Evolutionary conservation across 2,113 vertebrate species (phyloP).

Genomic region (Scomber colias): DNA sequence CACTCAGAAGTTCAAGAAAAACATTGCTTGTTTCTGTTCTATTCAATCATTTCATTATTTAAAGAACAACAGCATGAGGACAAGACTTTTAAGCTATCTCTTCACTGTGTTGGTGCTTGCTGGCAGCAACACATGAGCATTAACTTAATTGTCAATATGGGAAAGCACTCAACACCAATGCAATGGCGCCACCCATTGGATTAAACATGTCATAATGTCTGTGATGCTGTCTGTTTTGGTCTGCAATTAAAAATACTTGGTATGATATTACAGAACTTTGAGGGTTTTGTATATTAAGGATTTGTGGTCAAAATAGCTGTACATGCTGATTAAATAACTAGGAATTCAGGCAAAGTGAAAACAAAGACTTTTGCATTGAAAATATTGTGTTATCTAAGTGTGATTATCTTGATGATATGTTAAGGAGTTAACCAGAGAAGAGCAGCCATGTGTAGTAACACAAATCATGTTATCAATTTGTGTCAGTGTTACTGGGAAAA

Average conservation of each 20-base stretch:
- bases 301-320: not conserved
- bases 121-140: not conserved
- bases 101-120: conserved; percentile 3
- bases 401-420: not conserved
- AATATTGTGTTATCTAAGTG: not conserved
- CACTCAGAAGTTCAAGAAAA: not conserved
- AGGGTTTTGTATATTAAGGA: too few species aligned
- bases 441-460: not conserved
- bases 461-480: not conserved
- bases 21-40: not conserved
- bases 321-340: too few species aligned
- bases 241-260: not conserved
- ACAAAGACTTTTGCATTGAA: not conserved
- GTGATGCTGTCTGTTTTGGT: not conserved
- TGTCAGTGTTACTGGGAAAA: not conserved
- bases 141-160: not conserved
- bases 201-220: not conserved
- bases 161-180: not conserved
- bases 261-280: not conserved
- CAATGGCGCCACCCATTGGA: conserved; percentile 73
- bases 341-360: not conserved
- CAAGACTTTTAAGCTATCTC: not conserved
- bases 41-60: not conserved
- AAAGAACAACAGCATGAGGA: not conserved
- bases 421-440: too few species aligned